Conservation (phyloP, 92 coral and sea anemone genomes). For the Porites cylindrica region DNA sequence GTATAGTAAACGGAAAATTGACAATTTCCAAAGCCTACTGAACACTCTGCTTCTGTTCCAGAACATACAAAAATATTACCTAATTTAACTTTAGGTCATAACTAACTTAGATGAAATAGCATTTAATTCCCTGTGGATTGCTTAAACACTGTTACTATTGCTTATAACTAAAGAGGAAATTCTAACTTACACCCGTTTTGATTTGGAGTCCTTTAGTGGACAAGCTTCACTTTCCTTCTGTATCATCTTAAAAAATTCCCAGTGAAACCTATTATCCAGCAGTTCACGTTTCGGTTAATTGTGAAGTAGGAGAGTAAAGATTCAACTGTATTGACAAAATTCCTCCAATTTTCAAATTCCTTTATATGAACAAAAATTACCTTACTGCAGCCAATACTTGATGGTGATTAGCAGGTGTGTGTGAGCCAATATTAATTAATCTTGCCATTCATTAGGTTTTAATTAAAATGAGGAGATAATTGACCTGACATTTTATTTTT, state of each 20-base stretch:
- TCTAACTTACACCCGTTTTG: constrained; percentile 27
- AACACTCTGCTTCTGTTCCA: too few relatives aligned
- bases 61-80: too few relatives aligned
- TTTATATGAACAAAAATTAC: background rate
- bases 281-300: background rate
- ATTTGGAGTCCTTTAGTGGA: background rate
- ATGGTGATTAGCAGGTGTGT: background rate
- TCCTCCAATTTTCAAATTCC: background rate
- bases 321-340: too few relatives aligned
- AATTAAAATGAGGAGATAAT: background rate
- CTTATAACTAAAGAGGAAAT: background rate
- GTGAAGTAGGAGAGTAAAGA: background rate
- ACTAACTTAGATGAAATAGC: background rate
- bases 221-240: background rate
- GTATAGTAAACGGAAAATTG: too few relatives aligned
- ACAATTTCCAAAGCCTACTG: too few relatives aligned
- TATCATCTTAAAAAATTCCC: constrained; percentile 1
- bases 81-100: background rate
- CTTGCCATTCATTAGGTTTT: background rate
- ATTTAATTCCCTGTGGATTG: too few relatives aligned
- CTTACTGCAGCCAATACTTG: background rate
- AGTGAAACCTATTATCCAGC: background rate
- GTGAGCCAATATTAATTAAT: background rate
- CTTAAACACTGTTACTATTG: too few relatives aligned
- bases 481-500: background rate